phyloP scores from a whole-genome alignment of 1,140 invertebrate genomes.

The Helicoverpa armigera region DNA sequence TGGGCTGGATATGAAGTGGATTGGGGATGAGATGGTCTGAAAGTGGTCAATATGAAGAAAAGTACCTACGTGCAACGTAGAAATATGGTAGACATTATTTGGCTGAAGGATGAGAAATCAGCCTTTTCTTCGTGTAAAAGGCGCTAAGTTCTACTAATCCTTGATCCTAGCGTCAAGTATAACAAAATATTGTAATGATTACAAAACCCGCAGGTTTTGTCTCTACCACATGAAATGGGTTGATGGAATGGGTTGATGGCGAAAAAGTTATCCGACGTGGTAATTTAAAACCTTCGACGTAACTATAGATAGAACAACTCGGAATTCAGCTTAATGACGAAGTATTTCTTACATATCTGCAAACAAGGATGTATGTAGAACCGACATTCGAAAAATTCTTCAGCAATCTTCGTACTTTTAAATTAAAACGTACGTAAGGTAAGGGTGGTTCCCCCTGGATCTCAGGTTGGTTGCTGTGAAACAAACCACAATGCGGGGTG shows the following conservation, averaged over 20 bases:
- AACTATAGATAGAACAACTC: neutral
- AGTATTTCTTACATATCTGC: neutral
- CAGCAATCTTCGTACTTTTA: constrained; percentile 35
- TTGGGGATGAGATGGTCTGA: neutral
- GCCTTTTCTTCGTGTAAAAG: neutral
- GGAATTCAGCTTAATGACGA: neutral
- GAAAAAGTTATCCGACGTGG: too few species aligned
- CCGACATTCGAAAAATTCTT: constrained; percentile 12
- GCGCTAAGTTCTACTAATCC: neutral
- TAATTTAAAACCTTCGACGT: neutral
- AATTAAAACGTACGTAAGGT: constrained; percentile 45
- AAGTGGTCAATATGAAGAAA: neutral
- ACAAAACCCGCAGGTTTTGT: too few species aligned
- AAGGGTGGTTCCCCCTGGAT: constrained; percentile 52
- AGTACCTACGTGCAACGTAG: too few species aligned
- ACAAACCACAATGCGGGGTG: constrained; percentile 76
- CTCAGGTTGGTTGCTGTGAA: constrained; percentile 58
- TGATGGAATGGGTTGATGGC: too few species aligned
- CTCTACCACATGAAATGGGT: too few species aligned
- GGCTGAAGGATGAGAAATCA: too few species aligned
- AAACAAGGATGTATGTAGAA: neutral
- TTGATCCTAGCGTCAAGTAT: neutral
- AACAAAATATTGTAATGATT: too few species aligned
- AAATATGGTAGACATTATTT: too few species aligned
- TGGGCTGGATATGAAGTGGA: neutral